phyloP scores from a whole-genome alignment of 2,888 invertebrate genomes.

The Sinhomidia bicolor region DNA sequence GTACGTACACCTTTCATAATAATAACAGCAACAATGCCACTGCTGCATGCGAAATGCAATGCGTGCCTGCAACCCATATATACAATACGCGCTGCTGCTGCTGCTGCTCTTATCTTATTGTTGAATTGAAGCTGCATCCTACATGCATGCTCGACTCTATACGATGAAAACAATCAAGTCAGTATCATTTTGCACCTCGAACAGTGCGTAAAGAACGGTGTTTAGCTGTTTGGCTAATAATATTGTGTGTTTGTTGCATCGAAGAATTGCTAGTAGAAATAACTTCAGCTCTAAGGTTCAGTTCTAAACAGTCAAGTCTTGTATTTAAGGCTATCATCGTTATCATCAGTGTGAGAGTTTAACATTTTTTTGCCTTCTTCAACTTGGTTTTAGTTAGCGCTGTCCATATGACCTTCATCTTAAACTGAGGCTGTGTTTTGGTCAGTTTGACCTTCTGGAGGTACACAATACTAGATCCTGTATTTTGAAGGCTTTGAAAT shows the following conservation, averaged over 20 bases:
- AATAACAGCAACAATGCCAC: background rate
- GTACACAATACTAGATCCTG: slow-evolving; percentile 5
- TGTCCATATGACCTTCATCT: slow-evolving; percentile 9
- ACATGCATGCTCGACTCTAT: slow-evolving; percentile 32
- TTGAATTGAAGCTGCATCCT: background rate
- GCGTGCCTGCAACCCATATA: slow-evolving; percentile 12
- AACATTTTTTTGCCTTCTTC: background rate
- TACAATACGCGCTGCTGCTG: background rate
- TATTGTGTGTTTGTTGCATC: background rate
- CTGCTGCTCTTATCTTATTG: background rate
- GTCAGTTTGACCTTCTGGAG: slow-evolving; percentile 43
- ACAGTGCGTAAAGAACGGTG: slow-evolving; percentile 61
- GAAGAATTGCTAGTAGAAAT: background rate
- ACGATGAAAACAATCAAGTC: slow-evolving; percentile 70
- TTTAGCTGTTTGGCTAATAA: background rate
- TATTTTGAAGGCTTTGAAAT: background rate
- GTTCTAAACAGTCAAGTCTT: too few relatives aligned
- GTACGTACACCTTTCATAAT: slow-evolving; percentile 33
- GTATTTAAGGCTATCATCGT: background rate
- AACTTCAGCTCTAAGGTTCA: too few relatives aligned
- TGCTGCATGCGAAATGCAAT: slow-evolving; percentile 43
- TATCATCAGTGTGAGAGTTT: slow-evolving; percentile 14
- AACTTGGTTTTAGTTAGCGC: background rate
- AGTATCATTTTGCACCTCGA: slow-evolving; percentile 69
- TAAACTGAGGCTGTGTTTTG: slow-evolving; percentile 29